A percentile compares a stretch with the other conserved stretches of the same genome.
These are phyloP conservation scores for Cololabis saira DNA, from an alignment of 2,113 vertebrate genomes.

Conservation along the genomic window DNA sequence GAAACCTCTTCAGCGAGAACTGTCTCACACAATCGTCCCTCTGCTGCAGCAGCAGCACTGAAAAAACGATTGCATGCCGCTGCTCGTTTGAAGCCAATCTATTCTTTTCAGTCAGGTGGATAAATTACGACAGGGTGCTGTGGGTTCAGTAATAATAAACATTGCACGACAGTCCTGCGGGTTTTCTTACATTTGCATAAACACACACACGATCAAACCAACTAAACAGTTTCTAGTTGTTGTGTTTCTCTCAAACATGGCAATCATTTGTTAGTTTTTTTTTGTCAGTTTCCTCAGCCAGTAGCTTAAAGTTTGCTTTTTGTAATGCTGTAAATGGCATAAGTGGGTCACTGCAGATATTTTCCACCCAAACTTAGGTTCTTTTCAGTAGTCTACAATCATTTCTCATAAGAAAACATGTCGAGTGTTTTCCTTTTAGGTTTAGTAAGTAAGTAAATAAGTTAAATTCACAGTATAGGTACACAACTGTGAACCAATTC, in stretches of 20 bases:
- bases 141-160: constrained; percentile 35
- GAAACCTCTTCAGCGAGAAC: too few relatives aligned
- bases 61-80: constrained; percentile 57
- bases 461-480: background rate
- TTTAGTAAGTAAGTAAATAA: constrained; percentile 28
- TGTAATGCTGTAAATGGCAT: constrained; percentile 16
- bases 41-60: background rate
- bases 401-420: background rate
- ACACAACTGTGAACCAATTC: background rate
- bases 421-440: constrained; percentile 14
- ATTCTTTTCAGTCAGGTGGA: constrained; percentile 54
- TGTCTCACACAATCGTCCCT: constrained; percentile 19
- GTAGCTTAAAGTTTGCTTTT: too few relatives aligned
- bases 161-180: constrained; percentile 8
- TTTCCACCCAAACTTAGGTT: constrained; percentile 23
- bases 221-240: background rate
- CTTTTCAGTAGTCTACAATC: constrained; percentile 43
- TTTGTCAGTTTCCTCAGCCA: too few relatives aligned
- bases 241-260: background rate
- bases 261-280: too few relatives aligned
- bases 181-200: background rate
- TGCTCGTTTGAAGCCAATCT: constrained; percentile 62
- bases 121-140: constrained; percentile 14
- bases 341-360: constrained; percentile 66
- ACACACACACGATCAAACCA: background rate